phyloP scores from a whole-genome alignment of 2,888 invertebrate species.

The Dendrolimus houi region DNA sequence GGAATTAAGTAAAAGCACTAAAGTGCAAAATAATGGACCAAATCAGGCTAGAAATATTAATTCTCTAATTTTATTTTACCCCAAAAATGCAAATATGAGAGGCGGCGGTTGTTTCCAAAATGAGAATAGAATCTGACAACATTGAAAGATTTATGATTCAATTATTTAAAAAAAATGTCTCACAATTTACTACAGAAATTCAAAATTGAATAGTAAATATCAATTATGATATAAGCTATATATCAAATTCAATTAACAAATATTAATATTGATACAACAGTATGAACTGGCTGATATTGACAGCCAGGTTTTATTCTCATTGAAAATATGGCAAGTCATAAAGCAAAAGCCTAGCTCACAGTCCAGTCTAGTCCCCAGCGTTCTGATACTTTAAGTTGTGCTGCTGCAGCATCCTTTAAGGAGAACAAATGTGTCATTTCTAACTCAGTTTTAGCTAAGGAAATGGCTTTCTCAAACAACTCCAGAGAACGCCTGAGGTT shows the following conservation, averaged over 20 bases:
- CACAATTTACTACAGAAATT: no score
- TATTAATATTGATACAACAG: neutral
- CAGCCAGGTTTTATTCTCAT: slow-evolving; percentile 49
- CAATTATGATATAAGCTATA: slow-evolving; percentile 9
- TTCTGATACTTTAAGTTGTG: slow-evolving; percentile 89
- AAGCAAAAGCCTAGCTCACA: slow-evolving; percentile 51
- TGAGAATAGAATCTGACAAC: slow-evolving; percentile 41
- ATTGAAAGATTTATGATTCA: no score
- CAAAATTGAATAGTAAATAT: no score
- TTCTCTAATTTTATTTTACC: neutral
- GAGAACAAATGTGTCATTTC: slow-evolving; percentile 95
- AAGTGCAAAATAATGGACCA: neutral
- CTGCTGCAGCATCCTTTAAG: slow-evolving; percentile 91
- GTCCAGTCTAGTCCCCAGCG: slow-evolving; percentile 82
- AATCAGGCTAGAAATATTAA: neutral
- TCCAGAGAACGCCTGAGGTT: slow-evolving; percentile 88
- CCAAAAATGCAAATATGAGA: neutral
- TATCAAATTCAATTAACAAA: slow-evolving; percentile 5
- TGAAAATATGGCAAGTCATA: slow-evolving; percentile 23
- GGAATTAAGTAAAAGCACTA: neutral
- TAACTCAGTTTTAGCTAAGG: slow-evolving; percentile 88
- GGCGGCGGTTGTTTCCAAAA: slow-evolving; percentile 40
- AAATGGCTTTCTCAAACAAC: slow-evolving; percentile 92
- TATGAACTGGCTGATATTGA: slow-evolving; percentile 21
- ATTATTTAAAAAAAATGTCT: no score